phyloP scores from a whole-genome alignment of 2,797 vertebrate species.

The Gambelia wislizenii region DNA sequence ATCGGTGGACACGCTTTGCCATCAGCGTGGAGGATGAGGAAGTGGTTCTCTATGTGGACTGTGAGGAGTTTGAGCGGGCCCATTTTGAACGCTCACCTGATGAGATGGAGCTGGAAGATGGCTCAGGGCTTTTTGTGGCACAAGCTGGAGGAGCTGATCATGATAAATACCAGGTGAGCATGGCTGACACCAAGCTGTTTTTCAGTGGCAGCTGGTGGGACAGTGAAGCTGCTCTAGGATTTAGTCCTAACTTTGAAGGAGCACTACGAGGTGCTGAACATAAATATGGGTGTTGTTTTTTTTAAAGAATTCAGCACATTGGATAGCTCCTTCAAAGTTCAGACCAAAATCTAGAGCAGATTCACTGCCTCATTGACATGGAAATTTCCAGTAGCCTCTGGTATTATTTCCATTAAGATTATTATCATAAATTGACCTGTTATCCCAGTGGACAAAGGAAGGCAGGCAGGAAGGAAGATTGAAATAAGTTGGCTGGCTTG shows the following conservation, averaged over 20 bases:
- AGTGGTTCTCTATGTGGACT: slow-evolving; percentile 87
- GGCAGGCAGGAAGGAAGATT: background rate
- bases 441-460: background rate
- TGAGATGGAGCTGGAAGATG: slow-evolving; percentile 87
- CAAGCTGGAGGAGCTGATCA: slow-evolving; percentile 90
- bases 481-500: background rate
- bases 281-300: too few species aligned
- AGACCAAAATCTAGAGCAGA: too few species aligned
- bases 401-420: slow-evolving; percentile 9
- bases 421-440: background rate
- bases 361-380: too few species aligned
- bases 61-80: slow-evolving; percentile 82
- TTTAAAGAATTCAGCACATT: too few species aligned
- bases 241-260: too few species aligned
- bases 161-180: slow-evolving; percentile 90
- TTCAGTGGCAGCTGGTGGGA: too few species aligned
- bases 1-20: slow-evolving; percentile 89
- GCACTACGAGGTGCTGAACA: too few species aligned
- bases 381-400: too few species aligned
- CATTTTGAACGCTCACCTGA: slow-evolving; percentile 83
- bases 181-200: background rate
- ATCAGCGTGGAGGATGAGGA: slow-evolving; percentile 85
- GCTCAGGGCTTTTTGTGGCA: slow-evolving; percentile 90
- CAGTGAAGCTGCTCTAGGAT: too few species aligned
- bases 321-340: too few species aligned